Evolutionary conservation across 2,797 vertebrate species (phyloP), one percentile per base, ranked within the genome.

Genomic region (Crenichthys baileyi): DNA sequence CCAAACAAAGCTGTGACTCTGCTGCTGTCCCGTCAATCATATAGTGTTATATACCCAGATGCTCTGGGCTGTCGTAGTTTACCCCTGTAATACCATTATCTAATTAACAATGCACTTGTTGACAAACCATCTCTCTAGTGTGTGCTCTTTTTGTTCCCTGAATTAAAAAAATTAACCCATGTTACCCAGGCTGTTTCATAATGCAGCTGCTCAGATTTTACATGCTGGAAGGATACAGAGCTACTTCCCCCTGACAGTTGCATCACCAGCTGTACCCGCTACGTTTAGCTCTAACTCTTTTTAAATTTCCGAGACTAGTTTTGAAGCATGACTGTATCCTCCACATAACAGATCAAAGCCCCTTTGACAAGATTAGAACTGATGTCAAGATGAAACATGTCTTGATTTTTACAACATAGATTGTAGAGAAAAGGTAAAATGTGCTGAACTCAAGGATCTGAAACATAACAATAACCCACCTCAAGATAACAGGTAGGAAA

Each of bases 281-380:
- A 80, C 84, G 80, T 84, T 82, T 77, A 36, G 77, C 74, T 68
- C 29, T 1, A 46, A 36, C 7, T 74, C 29, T 76, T 82, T 85
- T 78, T 77, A 80, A 74, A 79, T 83, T 5, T 22, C 65, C 56
- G 22, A 26, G 61, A 82, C 83, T 76, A 22, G 61, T 83, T 87
- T 78, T n/a, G 81, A 78, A 83, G 73, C 31, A 31, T 51, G 48
- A 72, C 63, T 80, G 68, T 15, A 12, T 82, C 24, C 78, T 83
- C 72, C 41, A 60, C 65, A 26, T 72, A 29, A 44, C 18, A 39
- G 56, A 79, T 79, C 29, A 73, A 55, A 61, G 31, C 63, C 73
- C 77, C 80, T 51, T 63, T 48, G 68, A 83, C 51, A 77, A 76
- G 24, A 31, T 36, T 73, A 73, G 68, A 78, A 39, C 46, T 79